These are phyloP conservation scores for Coregonus sp. DNA, from an alignment of 2,797 vertebrate genomes.

Conservation along the genomic window DNA sequence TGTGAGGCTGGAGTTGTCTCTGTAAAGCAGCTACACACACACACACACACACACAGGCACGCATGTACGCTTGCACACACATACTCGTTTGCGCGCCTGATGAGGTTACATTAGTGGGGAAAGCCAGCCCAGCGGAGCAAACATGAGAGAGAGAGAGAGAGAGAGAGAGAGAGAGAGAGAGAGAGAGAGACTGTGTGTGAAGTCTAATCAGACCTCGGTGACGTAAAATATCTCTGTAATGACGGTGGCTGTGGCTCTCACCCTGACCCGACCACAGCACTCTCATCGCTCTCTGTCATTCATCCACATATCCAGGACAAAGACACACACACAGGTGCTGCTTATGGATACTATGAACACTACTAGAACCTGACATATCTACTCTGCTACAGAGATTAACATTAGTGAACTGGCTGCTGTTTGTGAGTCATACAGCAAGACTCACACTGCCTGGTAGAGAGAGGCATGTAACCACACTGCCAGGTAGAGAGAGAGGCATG, in stretches of 20 bases:
- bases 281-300: not conserved
- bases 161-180: not conserved
- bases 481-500: no score
- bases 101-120: slow-evolving; percentile 1
- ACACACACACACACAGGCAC: not conserved
- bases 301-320: not conserved
- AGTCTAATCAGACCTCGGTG: not conserved
- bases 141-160: not conserved
- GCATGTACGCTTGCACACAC: not conserved
- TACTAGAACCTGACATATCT: not conserved
- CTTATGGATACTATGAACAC: not conserved
- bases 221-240: not conserved
- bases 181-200: not conserved
- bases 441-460: not conserved
- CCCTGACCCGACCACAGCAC: not conserved
- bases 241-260: not conserved
- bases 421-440: not conserved
- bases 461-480: not conserved
- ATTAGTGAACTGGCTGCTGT: not conserved
- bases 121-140: not conserved
- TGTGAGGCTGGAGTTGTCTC: not conserved
- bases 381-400: not conserved
- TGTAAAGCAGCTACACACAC: not conserved
- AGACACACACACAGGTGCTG: not conserved
- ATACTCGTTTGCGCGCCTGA: not conserved